Base-by-base conservation (phyloP, 2,797 vertebrate species). In the Cirrhinus molitorella region DNA sequence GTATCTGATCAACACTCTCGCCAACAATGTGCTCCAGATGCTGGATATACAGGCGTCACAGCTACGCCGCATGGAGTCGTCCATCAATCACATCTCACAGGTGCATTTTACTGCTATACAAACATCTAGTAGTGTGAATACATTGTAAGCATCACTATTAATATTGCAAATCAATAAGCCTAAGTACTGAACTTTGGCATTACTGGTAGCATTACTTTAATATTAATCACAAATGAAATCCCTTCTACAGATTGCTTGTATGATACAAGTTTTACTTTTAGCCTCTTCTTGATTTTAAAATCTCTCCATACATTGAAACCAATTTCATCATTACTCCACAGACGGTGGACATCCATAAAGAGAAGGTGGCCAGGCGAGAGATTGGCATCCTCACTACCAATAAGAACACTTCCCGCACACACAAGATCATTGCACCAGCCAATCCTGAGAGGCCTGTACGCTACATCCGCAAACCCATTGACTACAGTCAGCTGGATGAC, bases 321-420 rank as follows among this genome's bases (percentile, higher is more conserved):
- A 11, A 34, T 21, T 21, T 34, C 11, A n/a, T 25, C 2, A 1
- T 43, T 72, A n/a, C 23, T 59, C 23, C 3, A 5, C 43, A 99
- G 98, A 99, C 98, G 40, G 98, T 99, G 95, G 98, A 99, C 95
- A 99, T 99, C 95, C 98, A 99, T 93, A 99, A 99, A 95, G 98
- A 99, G 92, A 99, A 99, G 92, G 98, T 99, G 87, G 98, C 98
- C 82, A 95, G 98, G 91, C 96, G 98, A 93, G 98, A 99, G 94
- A 99, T 99, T 87, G 98, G 98, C 92, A 99, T 99, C 94, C 97
- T 99, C 93, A 99, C 98, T 89, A 99, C 98, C 90, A 99, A 99
- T 94, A 99, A 99, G 95, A 99, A 99, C 94, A 99, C 98, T 40
- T 98, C 98, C 90, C 97, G 98, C 91, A 99, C 98, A 25, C 98